Conservation (phyloP, 2,888 invertebrate genomes). For the Pollenia labialis region DNA sequence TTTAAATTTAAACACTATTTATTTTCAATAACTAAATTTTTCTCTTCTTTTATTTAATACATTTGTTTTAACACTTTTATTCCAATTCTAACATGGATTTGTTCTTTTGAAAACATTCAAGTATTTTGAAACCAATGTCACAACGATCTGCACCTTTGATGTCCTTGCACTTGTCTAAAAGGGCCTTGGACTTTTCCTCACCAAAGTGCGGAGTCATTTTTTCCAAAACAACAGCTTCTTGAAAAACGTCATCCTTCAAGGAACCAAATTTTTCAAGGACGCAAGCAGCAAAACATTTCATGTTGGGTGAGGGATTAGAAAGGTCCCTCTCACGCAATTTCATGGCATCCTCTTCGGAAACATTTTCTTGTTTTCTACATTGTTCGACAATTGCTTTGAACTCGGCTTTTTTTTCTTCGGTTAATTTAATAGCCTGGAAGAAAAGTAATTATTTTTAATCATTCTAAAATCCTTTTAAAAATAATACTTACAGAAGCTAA, state of each 20-base stretch:
- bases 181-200: conserved; percentile 76
- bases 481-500: conserved; percentile 75
- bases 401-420: conserved; percentile 78
- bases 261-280: conserved; percentile 80
- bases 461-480: no score
- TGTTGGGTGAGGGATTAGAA: conserved; percentile 75
- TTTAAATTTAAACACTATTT: no score
- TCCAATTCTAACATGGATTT: no score
- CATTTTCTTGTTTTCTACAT: conserved; percentile 75
- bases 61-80: no score
- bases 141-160: conserved; percentile 77
- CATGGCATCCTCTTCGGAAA: conserved; percentile 76
- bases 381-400: conserved; percentile 74
- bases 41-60: no score
- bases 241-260: conserved; percentile 78
- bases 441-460: no score
- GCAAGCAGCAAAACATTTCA: conserved; percentile 81
- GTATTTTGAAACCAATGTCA: conserved; percentile 77
- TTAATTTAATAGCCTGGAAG: conserved; percentile 59
- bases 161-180: conserved; percentile 48
- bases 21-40: no score
- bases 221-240: conserved; percentile 74
- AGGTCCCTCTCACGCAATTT: conserved; percentile 77
- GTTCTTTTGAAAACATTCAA: conserved; percentile 76
- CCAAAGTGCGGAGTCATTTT: conserved; percentile 77